These are phyloP conservation scores for Apeltes quadracus DNA, from an alignment of 2,113 vertebrate genomes.

Conservation along the genomic window DNA sequence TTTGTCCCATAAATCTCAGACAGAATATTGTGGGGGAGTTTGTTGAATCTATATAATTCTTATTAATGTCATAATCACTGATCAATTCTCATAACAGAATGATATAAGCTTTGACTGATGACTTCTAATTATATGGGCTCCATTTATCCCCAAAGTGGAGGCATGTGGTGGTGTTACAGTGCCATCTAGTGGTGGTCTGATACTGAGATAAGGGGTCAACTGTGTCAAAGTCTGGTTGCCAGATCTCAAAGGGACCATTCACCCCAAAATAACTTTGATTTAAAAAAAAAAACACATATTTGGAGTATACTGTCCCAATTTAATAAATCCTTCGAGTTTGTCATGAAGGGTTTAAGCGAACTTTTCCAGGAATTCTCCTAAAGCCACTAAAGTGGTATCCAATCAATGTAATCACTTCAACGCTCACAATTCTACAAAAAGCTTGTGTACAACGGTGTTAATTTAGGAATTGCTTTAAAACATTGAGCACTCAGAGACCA, in stretches of 20 bases:
- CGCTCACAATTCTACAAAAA: background rate
- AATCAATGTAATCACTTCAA: background rate
- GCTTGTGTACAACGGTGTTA: background rate
- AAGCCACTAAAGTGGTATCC: background rate
- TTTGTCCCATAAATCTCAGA: background rate
- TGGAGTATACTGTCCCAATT: background rate
- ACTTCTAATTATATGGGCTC: background rate
- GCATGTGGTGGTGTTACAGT: background rate
- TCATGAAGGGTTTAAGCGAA: background rate
- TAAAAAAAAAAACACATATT: too few relatives aligned
- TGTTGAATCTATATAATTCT: background rate
- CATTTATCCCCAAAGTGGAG: background rate
- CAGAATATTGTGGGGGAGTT: background rate
- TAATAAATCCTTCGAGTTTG: background rate
- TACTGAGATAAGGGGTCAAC: too few relatives aligned
- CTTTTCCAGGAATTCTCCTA: background rate
- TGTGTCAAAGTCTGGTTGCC: background rate
- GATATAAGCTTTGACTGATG: background rate
- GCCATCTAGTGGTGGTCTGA: slow-evolving; percentile 13
- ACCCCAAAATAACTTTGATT: background rate
- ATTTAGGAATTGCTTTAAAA: background rate
- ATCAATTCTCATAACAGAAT: background rate
- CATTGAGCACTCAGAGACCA: background rate
- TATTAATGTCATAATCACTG: background rate
- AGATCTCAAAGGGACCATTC: background rate